Percentiles rank a stretch among this genome's conserved stretches.
Conservation (phyloP, 2,113 vertebrate genomes). For the Toxotes chatareus region DNA sequence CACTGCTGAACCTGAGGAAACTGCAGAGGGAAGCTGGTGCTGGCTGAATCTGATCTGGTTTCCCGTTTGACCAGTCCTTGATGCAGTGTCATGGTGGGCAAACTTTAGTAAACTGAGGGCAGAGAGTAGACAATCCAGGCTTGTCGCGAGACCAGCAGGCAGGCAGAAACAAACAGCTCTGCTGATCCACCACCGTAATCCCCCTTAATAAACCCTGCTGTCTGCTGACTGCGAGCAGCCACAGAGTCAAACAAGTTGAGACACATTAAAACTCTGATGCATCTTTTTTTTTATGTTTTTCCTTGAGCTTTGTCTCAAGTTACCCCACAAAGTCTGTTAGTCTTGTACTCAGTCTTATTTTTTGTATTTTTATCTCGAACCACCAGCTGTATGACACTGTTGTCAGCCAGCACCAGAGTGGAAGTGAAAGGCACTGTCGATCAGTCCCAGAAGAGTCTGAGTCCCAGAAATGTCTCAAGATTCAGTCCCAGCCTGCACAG, state of each 20-base stretch:
- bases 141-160: slow-evolving; percentile 47
- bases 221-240: slow-evolving; percentile 46
- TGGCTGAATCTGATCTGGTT: not conserved
- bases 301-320: not conserved
- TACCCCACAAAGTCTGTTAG: not conserved
- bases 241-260: slow-evolving; percentile 42
- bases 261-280: slow-evolving; percentile 5
- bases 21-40: not conserved
- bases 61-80: not conserved
- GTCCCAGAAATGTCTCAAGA: not conserved
- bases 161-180: slow-evolving; percentile 33
- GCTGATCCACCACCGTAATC: slow-evolving; percentile 58
- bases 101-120: slow-evolving; percentile 22
- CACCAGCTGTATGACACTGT: not conserved
- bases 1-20: no score
- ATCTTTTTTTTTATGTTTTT: not conserved
- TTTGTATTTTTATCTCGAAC: not conserved
- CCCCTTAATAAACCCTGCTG: slow-evolving; percentile 57
- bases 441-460: not conserved
- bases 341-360: not conserved
- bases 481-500: not conserved
- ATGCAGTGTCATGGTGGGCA: slow-evolving; percentile 1
- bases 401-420: not conserved
- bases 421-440: not conserved
- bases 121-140: slow-evolving; percentile 16